Base-by-base conservation (phyloP, 2,113 vertebrate species). In the Takifugu flavidus region DNA sequence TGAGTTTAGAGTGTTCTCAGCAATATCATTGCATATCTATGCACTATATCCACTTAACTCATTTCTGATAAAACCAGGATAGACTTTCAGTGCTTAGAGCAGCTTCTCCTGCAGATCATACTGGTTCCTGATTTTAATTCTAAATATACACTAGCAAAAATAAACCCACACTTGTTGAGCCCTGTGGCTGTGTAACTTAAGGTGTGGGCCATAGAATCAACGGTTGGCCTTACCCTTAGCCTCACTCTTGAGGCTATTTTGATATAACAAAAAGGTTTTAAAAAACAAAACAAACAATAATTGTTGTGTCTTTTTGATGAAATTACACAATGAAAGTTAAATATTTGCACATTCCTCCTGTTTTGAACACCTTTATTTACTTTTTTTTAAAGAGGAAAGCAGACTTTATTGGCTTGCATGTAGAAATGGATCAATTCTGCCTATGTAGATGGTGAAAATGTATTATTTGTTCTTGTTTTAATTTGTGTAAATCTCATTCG, bases 101-200 rank as follows among this genome's bases (percentile, higher is more conserved):
- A 59, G 4, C 3, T 7, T 1, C 54, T 39, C 54, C 4, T 68
- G 11, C 54, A 26, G 26, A 71, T 77, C 56, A 47, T 53, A 71
- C 60, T 59, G 8, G 52, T 74, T 70, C 8, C 6, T 49, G n/a
- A 53, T 65, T 4, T 5, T 42, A 25, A 42, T 54, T 20, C 58
- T 15, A 58, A 46, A 45, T 34, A 39, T 52, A 13, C 27, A 0
- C 56, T 25, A 31, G 6, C 55, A 20, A 29, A 34, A 39, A 13
- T 34, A 25, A 65, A 20, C 50, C 28, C 2, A 15, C 54, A 61
- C 26, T 53, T 10, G 46, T 25, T 3, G 43, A 55, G 4, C 26
- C 42, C 26, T 55, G 25, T 13, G 49, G 29, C 5, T 34, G 20
- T 47, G 13, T 43, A 11, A 59, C 25, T 31, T 53, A 7, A 53